phyloP scores from a whole-genome alignment of 2,113 vertebrate genomes.

The Seriola dumerili region DNA sequence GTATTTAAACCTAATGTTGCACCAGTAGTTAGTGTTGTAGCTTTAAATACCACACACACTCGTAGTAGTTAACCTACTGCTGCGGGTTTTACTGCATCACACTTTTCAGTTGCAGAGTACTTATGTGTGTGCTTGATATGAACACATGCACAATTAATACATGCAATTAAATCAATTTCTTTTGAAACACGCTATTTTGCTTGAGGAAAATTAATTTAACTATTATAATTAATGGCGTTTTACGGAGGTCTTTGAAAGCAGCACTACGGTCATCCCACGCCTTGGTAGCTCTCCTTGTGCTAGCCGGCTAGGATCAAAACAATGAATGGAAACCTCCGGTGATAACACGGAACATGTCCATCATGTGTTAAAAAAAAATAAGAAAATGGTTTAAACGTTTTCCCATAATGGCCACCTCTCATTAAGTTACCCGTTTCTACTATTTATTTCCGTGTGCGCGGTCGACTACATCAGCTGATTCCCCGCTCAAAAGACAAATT shows the following conservation, averaged over 20 bases:
- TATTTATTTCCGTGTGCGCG: neutral
- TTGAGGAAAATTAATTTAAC: rapidly evolving
- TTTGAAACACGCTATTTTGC: too few species aligned
- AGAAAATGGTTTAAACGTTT: neutral
- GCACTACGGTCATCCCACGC: slow-evolving; percentile 19
- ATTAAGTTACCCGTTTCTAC: neutral
- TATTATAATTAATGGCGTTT: neutral
- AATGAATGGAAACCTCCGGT: slow-evolving; percentile 46
- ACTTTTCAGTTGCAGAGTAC: neutral
- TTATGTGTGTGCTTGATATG: neutral
- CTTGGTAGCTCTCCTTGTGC: neutral
- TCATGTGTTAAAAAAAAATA: neutral
- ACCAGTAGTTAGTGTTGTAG: neutral
- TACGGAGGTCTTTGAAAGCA: slow-evolving; percentile 37
- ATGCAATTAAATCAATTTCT: neutral
- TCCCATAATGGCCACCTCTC: neutral
- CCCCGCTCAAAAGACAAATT: slow-evolving; percentile 60
- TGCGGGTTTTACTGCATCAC: neutral
- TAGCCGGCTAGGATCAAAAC: slow-evolving; percentile 37
- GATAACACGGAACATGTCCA: neutral
- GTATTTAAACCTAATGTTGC: neutral
- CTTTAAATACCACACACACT: neutral
- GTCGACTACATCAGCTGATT: slow-evolving; percentile 26
- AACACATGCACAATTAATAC: too few species aligned
- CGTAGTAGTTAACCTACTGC: neutral